Percentiles rank a stretch among this genome's conserved stretches.
These are phyloP conservation scores for Chrysotoxum bicinctum DNA, from an alignment of 2,888 invertebrate genomes.

Conservation along the genomic window DNA sequence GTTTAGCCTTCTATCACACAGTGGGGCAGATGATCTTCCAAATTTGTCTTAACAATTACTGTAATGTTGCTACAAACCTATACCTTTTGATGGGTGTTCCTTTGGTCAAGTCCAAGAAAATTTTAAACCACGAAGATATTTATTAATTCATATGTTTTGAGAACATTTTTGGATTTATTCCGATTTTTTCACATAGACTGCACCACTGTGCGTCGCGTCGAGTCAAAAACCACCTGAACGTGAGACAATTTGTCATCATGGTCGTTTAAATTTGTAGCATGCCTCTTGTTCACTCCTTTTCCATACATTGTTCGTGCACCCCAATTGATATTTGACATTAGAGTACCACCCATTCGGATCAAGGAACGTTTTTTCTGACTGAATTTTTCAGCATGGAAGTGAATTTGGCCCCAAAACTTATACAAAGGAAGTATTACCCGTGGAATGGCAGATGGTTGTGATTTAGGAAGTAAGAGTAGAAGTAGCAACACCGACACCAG, in stretches of 20 bases:
- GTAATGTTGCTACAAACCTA: no score
- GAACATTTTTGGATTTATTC: not conserved
- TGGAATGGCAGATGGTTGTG: constrained; percentile 47
- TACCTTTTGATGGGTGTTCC: no score
- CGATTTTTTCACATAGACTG: not conserved
- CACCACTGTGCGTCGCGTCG: not conserved
- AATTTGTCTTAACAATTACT: not conserved
- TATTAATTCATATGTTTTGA: not conserved
- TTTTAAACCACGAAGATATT: no score
- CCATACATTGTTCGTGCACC: constrained; percentile 2
- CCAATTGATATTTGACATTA: constrained; percentile 53
- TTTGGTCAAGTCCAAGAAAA: no score
- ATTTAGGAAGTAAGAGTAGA: constrained; percentile 13
- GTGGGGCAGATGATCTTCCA: not conserved
- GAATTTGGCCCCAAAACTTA: constrained; percentile 18
- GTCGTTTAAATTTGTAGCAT: constrained; percentile 50
- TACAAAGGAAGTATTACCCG: not conserved
- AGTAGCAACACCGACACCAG: not conserved
- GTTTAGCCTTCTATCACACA: not conserved
- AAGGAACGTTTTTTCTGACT: not conserved
- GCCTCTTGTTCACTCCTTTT: not conserved
- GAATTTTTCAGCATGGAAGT: constrained; percentile 13
- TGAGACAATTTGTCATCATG: constrained; percentile 63
- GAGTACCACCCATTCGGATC: constrained; percentile 21
- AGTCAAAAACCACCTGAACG: constrained; percentile 28